These are phyloP conservation scores for Drosophila hamatofila DNA, from an alignment of 2,888 invertebrate genomes.

Conservation along the genomic window DNA sequence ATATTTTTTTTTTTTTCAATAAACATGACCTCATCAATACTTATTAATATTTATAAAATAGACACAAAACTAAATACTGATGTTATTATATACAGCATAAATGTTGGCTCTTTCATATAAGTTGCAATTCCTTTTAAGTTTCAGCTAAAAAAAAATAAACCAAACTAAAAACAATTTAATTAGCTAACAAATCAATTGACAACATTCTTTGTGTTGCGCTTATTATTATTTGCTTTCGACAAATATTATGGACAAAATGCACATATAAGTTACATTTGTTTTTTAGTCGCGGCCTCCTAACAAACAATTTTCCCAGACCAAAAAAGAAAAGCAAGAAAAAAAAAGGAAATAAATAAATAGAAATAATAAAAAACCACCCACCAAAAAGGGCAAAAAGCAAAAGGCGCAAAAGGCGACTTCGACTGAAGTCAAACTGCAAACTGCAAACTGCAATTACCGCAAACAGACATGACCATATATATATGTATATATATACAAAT, in stretches of 20 bases:
- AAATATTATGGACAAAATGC: slow-evolving; percentile 18
- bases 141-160: not conserved
- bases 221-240: slow-evolving; percentile 14
- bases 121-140: slow-evolving; percentile 13
- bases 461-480: slow-evolving; percentile 65
- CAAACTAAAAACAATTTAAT: slow-evolving; percentile 8
- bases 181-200: slow-evolving; percentile 17
- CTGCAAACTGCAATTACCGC: slow-evolving; percentile 60
- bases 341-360: not conserved
- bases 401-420: slow-evolving; percentile 5
- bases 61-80: not conserved
- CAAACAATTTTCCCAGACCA: slow-evolving; percentile 55
- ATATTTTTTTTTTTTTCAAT: not conserved
- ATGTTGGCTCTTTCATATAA: not conserved
- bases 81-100: not conserved
- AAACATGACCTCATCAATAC: not conserved
- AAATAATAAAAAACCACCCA: slow-evolving; percentile 54
- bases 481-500: slow-evolving; percentile 21
- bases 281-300: slow-evolving; percentile 13
- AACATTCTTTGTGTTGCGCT: slow-evolving; percentile 5
- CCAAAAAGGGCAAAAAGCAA: slow-evolving; percentile 68
- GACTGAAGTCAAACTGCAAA: slow-evolving; percentile 25
- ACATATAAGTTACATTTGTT: not conserved
- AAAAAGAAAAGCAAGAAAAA: slow-evolving; percentile 12
- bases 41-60: slow-evolving; percentile 1